Conservation (phyloP, 2,797 vertebrate species). For the Karalla daura region DNA sequence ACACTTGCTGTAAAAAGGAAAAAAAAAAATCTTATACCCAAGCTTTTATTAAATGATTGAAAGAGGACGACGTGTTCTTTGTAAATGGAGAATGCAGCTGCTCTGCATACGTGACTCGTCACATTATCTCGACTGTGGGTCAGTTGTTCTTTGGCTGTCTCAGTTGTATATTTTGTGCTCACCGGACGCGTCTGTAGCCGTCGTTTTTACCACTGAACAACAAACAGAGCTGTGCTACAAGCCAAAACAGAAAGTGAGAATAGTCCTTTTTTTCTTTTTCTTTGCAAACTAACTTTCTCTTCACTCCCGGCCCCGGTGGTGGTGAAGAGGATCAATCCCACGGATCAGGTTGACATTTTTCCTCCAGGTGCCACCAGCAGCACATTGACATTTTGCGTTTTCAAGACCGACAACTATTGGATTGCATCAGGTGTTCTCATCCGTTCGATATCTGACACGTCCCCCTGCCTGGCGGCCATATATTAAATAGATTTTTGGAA, state of each 20-base stretch:
- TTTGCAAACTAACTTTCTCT: not conserved
- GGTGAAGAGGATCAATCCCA: conserved; percentile 5
- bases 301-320: not conserved
- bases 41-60: conserved; percentile 79
- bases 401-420: not conserved
- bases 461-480: no score
- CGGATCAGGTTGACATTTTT: not conserved
- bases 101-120: conserved; percentile 18
- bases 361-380: not conserved
- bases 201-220: conserved; percentile 22
- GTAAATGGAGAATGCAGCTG: conserved; percentile 29
- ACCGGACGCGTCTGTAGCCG: conserved; percentile 12
- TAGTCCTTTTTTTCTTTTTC: not conserved
- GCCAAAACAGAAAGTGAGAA: not conserved
- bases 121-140: conserved; percentile 3
- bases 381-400: not conserved
- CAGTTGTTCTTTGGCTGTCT: conserved; percentile 19
- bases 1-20: conserved; percentile 62
- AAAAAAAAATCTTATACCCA: conserved; percentile 57
- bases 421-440: not conserved
- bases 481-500: no score
- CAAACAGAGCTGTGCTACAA: conserved; percentile 3
- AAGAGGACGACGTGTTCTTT: conserved; percentile 61
- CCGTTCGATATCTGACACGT: no score
- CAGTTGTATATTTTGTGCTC: conserved; percentile 20